phyloP scores from a whole-genome alignment of 2,888 invertebrate genomes.

The Sarcophaga variegata region DNA sequence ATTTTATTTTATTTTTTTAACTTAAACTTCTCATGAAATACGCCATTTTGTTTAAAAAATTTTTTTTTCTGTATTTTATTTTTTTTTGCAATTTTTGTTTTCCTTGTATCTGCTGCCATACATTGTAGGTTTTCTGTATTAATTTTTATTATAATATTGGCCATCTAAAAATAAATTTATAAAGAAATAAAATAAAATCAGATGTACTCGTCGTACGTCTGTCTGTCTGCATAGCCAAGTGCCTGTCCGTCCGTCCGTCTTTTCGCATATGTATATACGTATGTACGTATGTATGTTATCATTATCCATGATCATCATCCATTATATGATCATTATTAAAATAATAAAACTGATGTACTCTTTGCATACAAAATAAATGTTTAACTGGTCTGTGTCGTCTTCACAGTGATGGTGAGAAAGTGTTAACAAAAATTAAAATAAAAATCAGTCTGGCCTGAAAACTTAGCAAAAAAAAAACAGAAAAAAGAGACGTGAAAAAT shows the following conservation, averaged over 20 bases:
- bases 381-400: background rate
- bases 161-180: constrained; percentile 30
- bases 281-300: too few relatives aligned
- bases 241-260: background rate
- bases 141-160: constrained; percentile 47
- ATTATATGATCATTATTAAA: constrained; percentile 50
- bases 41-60: constrained; percentile 62
- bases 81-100: constrained; percentile 11
- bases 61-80: too few relatives aligned
- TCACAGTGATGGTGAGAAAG: constrained; percentile 45
- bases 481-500: background rate
- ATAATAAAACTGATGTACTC: constrained; percentile 59
- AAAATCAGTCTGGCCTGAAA: constrained; percentile 58
- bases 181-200: background rate
- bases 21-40: constrained; percentile 54
- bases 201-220: background rate
- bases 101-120: constrained; percentile 54
- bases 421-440: constrained; percentile 34
- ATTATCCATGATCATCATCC: constrained; percentile 19
- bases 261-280: too few relatives aligned
- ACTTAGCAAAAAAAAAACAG: constrained; percentile 16
- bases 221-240: background rate
- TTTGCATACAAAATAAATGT: constrained; percentile 63
- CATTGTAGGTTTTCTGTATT: constrained; percentile 50
- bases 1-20: constrained; percentile 6